phyloP scores from a whole-genome alignment of 1,140 invertebrate genomes.

The Drosophila watanabei region DNA sequence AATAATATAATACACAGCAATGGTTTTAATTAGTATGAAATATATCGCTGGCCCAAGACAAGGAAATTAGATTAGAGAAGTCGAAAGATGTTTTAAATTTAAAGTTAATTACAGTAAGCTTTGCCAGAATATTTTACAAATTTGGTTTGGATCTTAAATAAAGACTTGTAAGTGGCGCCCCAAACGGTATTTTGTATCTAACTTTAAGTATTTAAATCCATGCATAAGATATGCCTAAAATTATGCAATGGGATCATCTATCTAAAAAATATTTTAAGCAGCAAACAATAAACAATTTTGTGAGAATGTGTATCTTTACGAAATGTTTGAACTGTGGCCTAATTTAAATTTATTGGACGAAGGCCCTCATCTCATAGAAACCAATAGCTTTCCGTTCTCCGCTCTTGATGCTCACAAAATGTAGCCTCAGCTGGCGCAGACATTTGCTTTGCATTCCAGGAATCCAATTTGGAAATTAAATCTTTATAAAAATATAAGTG shows the following conservation, averaged over 20 bases:
- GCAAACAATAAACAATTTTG: too few relatives aligned
- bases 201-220: background rate
- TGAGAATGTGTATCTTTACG: too few relatives aligned
- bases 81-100: too few relatives aligned
- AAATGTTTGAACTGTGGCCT: background rate
- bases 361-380: background rate
- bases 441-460: conserved; percentile 8
- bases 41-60: too few relatives aligned
- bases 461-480: conserved; percentile 41
- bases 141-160: background rate
- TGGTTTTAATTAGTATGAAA: too few relatives aligned
- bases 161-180: background rate
- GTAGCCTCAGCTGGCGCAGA: background rate
- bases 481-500: conserved; percentile 42
- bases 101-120: background rate
- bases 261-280: background rate
- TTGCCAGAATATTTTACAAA: background rate
- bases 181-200: background rate
- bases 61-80: too few relatives aligned
- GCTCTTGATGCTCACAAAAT: background rate
- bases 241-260: conserved; percentile 17
- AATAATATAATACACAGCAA: too few relatives aligned
- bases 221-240: conserved; percentile 26
- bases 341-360: background rate
- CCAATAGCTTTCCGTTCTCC: background rate